These are phyloP conservation scores for Sapajus apella DNA, from an alignment of 2,113 vertebrate genomes.

Conservation along the genomic window DNA sequence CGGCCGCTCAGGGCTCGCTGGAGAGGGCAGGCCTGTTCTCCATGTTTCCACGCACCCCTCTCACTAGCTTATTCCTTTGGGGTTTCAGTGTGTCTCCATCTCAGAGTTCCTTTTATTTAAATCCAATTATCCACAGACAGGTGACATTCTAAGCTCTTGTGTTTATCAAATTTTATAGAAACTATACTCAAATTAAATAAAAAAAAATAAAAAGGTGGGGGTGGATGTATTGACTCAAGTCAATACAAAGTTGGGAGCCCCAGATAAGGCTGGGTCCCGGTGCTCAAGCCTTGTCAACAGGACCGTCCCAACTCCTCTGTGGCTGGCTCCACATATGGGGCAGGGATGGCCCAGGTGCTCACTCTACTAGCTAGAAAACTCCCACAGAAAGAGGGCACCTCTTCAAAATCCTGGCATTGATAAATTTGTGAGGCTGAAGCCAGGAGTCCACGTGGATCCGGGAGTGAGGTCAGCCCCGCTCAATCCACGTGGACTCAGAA, in stretches of 20 bases:
- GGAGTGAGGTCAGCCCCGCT: neutral
- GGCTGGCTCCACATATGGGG: neutral
- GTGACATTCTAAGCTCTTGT: neutral
- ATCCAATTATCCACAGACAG: neutral
- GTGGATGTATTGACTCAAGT: neutral
- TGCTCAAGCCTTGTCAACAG: neutral
- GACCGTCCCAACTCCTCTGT: no score
- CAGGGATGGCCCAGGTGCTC: neutral
- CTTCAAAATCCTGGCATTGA: neutral
- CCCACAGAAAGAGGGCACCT: neutral
- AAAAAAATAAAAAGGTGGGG: neutral
- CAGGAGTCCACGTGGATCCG: neutral
- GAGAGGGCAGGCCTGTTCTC: neutral
- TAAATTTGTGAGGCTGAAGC: neutral
- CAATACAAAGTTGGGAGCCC: neutral
- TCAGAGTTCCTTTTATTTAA: neutral
- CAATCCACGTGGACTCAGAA: neutral
- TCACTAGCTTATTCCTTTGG: neutral
- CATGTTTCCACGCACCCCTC: neutral
- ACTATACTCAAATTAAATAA: neutral
- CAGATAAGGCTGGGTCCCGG: neutral
- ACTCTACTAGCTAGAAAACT: neutral
- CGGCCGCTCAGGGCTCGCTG: fast-evolving
- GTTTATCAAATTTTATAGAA: neutral
- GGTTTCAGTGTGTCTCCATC: neutral